Conservation (phyloP, 2,888 invertebrate genomes). For the Isotomurus palustris region DNA sequence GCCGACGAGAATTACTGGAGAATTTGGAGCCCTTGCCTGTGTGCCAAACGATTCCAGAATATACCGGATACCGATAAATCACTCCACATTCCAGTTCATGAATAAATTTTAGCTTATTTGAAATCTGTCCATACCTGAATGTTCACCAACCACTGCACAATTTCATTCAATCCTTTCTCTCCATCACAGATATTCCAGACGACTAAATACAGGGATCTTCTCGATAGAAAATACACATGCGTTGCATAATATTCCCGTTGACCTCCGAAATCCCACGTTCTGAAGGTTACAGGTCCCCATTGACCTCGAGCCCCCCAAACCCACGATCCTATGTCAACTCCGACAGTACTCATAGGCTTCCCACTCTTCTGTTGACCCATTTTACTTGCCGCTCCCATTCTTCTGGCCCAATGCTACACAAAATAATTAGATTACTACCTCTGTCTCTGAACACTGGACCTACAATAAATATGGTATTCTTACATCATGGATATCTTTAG, state of each 20-base stretch:
- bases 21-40: conserved; percentile 88
- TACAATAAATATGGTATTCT: no score
- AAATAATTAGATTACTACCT: no score
- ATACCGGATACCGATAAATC: background rate
- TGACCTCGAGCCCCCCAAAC: conserved; percentile 81
- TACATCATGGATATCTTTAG: no score
- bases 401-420: conserved; percentile 86
- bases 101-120: background rate
- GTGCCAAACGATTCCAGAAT: background rate
- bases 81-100: background rate
- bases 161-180: conserved; percentile 78
- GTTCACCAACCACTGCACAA: conserved; percentile 93
- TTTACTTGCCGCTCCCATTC: conserved; percentile 64
- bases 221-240: conserved; percentile 96
- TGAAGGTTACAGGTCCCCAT: conserved; percentile 75
- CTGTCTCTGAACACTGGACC: no score
- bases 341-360: conserved; percentile 87
- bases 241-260: conserved; percentile 98
- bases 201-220: conserved; percentile 88
- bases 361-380: conserved; percentile 60
- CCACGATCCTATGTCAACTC: conserved; percentile 96
- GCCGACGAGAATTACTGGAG: conserved; percentile 92
- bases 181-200: conserved; percentile 94
- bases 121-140: conserved; percentile 62
- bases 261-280: conserved; percentile 99